A percentile compares a stretch with the other conserved stretches of the same genome.
phyloP scores from a whole-genome alignment of 2,113 vertebrate genomes.

The Haliaeetus leucogaster region DNA sequence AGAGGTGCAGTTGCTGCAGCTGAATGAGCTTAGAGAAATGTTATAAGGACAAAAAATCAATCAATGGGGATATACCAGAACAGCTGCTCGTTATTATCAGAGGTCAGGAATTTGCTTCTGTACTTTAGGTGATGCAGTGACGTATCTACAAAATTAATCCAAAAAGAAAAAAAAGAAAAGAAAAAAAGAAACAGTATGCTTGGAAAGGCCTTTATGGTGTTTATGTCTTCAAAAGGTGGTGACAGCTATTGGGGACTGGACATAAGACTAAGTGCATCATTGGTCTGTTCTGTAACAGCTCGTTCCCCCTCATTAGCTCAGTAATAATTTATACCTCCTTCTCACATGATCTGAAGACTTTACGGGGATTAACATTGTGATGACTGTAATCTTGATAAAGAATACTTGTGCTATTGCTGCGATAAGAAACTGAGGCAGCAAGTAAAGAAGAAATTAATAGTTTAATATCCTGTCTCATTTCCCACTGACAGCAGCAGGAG shows the following conservation, averaged over 20 bases:
- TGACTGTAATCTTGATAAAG: background rate
- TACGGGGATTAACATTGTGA: background rate
- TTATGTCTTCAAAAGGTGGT: background rate
- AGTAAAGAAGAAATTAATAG: background rate
- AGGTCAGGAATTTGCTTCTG: background rate
- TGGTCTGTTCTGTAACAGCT: background rate
- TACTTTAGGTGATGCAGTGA: background rate
- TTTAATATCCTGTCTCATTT: slow-evolving; percentile 50
- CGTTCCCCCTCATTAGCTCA: background rate
- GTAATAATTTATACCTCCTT: background rate
- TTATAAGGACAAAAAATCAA: background rate
- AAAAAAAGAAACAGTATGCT: rapidly evolving
- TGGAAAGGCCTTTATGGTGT: background rate
- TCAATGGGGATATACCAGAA: background rate
- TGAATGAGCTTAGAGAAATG: background rate
- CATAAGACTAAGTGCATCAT: background rate
- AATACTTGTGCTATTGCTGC: background rate
- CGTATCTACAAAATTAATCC: background rate
- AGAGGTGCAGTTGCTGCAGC: background rate
- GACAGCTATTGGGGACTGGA: background rate
- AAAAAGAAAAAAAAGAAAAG: rapidly evolving
- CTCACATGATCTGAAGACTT: background rate
- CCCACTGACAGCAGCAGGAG: background rate
- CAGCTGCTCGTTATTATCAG: background rate
- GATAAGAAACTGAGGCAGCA: slow-evolving; percentile 29